Evolutionary conservation across 2,113 vertebrate genomes (phyloP).

Genomic region (Chloebia gouldiae): DNA sequence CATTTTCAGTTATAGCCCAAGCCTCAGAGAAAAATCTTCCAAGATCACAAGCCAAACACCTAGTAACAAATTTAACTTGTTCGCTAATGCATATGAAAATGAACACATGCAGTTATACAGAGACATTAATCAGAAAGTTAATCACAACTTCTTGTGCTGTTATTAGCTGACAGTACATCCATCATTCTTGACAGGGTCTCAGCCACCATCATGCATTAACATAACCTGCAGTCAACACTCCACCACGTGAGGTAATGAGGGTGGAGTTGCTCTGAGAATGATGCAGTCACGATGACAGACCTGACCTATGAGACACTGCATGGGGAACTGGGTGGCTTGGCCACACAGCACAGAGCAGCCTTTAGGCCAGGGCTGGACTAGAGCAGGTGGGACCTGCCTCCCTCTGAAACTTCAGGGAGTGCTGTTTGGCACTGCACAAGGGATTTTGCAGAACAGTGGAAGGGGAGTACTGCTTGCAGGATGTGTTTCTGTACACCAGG

Average conservation of each 20-base stretch:
- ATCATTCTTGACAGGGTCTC: neutral
- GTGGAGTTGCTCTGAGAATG: rapidly evolving
- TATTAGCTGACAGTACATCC: neutral
- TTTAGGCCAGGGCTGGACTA: neutral
- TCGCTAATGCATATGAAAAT: neutral
- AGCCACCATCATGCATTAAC: neutral
- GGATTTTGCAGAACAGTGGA: rapidly evolving
- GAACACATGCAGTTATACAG: neutral
- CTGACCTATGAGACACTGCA: too few species aligned
- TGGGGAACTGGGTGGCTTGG: neutral
- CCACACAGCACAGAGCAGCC: neutral
- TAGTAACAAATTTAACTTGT: neutral
- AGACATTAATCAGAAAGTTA: neutral
- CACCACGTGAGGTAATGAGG: rapidly evolving
- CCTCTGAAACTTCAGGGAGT: neutral
- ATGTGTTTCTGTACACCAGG: rapidly evolving
- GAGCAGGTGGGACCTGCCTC: neutral
- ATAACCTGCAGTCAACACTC: neutral
- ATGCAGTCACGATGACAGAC: rapidly evolving
- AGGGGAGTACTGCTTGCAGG: neutral
- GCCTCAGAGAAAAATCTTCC: neutral
- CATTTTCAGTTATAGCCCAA: neutral
- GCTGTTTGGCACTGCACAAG: rapidly evolving
- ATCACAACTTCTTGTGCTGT: neutral
- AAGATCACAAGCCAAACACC: neutral